Conservation (phyloP, 2,888 invertebrate genomes). For the Caenorhabditis zanzibari region DNA sequence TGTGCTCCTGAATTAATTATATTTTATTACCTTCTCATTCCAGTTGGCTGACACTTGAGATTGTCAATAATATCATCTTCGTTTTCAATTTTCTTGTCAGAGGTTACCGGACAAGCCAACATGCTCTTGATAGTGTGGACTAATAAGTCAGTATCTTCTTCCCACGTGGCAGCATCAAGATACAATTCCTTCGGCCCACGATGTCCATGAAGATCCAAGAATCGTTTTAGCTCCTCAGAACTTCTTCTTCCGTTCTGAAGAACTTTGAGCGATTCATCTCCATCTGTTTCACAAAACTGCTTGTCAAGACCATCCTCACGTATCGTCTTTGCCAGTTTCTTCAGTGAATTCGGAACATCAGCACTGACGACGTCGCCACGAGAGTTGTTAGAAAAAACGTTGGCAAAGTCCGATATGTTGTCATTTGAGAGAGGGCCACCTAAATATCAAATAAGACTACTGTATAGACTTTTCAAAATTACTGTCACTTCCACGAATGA, state of each 20-base stretch:
- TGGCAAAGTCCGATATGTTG: constrained; percentile 88
- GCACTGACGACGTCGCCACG: constrained; percentile 88
- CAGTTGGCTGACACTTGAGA: constrained; percentile 71
- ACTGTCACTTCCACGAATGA: constrained; percentile 77
- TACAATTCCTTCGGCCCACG: constrained; percentile 87
- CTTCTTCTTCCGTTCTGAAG: constrained; percentile 61
- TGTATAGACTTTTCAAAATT: too few relatives aligned
- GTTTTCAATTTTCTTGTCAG: constrained; percentile 56
- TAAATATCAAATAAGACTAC: constrained; percentile 55
- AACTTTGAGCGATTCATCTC: constrained; percentile 74
- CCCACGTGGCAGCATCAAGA: constrained; percentile 88
- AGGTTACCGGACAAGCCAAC: constrained; percentile 54
- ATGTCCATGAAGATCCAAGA: constrained; percentile 89
- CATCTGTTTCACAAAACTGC: constrained; percentile 69
- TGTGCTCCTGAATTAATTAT: not conserved
- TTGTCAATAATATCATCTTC: constrained; percentile 71
- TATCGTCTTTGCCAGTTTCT: constrained; percentile 78
- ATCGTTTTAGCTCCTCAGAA: constrained; percentile 85
- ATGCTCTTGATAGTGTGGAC: constrained; percentile 87
- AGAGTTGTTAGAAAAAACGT: constrained; percentile 87
- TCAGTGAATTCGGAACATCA: constrained; percentile 87
- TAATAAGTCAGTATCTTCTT: constrained; percentile 86
- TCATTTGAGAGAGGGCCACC: constrained; percentile 87
- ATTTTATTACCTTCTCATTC: constrained; percentile 67
- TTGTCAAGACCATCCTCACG: constrained; percentile 65